Evolutionary conservation across 2,888 invertebrate genomes (phyloP).

Genomic region (Piscicola geometra): DNA sequence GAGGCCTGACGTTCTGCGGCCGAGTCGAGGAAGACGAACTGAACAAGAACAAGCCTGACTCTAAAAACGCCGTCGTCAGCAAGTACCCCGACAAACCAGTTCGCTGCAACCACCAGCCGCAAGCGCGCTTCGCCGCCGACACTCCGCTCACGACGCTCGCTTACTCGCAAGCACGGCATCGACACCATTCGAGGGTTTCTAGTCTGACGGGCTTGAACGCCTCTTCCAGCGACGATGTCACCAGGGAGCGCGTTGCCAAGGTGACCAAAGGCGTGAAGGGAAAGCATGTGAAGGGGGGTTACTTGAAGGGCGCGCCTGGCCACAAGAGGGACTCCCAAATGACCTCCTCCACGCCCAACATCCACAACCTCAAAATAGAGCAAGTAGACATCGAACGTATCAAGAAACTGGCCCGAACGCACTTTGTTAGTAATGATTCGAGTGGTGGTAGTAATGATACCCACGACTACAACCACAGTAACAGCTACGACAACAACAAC

Average conservation of each 20-base stretch:
- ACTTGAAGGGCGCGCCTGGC: too few species aligned
- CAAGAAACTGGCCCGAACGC: neutral
- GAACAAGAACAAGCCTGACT: neutral
- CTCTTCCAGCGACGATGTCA: neutral
- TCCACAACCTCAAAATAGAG: neutral
- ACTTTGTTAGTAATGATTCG: neutral
- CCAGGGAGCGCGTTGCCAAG: neutral
- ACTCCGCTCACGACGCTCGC: neutral
- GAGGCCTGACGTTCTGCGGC: constrained; percentile 40
- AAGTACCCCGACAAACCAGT: neutral
- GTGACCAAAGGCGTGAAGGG: neutral
- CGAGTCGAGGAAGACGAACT: neutral
- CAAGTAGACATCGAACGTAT: constrained; percentile 1
- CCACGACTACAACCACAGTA: neutral
- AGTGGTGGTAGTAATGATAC: neutral
- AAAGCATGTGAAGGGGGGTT: neutral
- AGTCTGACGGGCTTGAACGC: neutral
- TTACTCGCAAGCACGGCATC: neutral
- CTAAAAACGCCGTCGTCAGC: neutral
- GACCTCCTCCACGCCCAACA: constrained; percentile 5
- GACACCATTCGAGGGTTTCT: neutral
- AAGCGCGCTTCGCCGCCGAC: neutral
- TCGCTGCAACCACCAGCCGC: neutral
- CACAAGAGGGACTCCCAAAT: neutral
- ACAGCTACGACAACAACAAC: neutral